A percentile compares a stretch with the other conserved stretches of the same genome.
Evolutionary conservation across 2,888 invertebrate species (phyloP).

Genomic region (Scaptomyza flava): DNA sequence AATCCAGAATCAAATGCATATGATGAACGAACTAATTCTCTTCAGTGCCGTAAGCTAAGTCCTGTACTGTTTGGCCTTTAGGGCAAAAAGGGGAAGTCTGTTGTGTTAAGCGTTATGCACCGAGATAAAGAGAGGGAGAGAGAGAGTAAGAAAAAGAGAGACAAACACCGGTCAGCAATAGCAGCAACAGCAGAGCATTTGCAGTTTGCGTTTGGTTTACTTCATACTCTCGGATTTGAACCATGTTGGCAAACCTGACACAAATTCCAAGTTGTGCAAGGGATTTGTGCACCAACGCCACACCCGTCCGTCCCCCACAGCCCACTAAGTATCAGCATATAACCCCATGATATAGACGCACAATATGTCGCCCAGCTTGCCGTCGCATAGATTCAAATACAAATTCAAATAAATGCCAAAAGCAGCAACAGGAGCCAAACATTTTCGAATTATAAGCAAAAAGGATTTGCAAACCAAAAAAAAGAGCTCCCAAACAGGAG

Average conservation of each 20-base stretch:
- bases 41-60: constrained; percentile 47
- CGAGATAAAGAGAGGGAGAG: constrained; percentile 33
- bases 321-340: constrained; percentile 14
- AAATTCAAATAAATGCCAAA: constrained; percentile 78
- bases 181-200: constrained; percentile 15
- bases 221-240: constrained; percentile 43
- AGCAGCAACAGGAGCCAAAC: constrained; percentile 80
- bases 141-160: background rate
- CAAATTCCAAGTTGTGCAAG: constrained; percentile 73
- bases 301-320: background rate
- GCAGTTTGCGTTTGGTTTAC: constrained; percentile 27
- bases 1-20: constrained; percentile 23
- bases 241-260: constrained; percentile 62
- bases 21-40: constrained; percentile 42
- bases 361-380: constrained; percentile 49
- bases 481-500: constrained; percentile 3
- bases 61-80: constrained; percentile 12
- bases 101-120: constrained; percentile 81
- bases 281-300: constrained; percentile 59
- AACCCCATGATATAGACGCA: constrained; percentile 52
- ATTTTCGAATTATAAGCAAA: constrained; percentile 78
- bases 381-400: constrained; percentile 56
- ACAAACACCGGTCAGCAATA: constrained; percentile 1
- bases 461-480: constrained; percentile 68
- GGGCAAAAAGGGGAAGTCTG: constrained; percentile 1